phyloP scores from a whole-genome alignment of 2,888 invertebrate species.

The Xestoiulus laeticollis region DNA sequence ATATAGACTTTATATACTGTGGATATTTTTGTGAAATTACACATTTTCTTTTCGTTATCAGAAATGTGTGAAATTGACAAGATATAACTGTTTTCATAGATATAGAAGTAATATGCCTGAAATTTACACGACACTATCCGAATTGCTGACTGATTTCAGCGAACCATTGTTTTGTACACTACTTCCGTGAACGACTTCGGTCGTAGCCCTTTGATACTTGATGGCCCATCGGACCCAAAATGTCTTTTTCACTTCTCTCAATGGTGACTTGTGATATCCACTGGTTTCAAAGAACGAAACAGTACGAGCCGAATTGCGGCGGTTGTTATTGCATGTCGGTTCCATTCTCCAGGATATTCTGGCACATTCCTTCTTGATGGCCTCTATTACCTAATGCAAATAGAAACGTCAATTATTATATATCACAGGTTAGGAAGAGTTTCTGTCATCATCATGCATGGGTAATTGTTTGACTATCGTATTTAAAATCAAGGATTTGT shows the following conservation, averaged over 20 bases:
- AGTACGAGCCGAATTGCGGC: slow-evolving; percentile 7
- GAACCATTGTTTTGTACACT: background rate
- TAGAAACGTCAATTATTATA: too few species aligned
- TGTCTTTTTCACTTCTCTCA: slow-evolving; percentile 51
- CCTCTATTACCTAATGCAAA: slow-evolving; percentile 47
- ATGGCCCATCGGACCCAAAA: slow-evolving; percentile 52
- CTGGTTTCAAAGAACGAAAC: slow-evolving; percentile 47
- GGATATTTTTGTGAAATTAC: background rate
- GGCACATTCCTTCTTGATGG: slow-evolving; percentile 47
- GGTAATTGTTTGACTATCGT: too few species aligned
- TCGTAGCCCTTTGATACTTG: slow-evolving; percentile 49
- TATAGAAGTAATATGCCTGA: background rate
- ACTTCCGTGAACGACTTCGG: background rate
- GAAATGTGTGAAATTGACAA: background rate
- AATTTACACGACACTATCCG: slow-evolving; percentile 48
- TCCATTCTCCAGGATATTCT: slow-evolving; percentile 27
- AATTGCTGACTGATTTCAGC: slow-evolving; percentile 5
- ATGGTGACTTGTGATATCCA: slow-evolving; percentile 8
- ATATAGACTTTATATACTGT: background rate
- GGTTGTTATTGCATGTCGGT: slow-evolving; percentile 39
- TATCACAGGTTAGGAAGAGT: too few species aligned
- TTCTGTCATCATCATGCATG: too few species aligned
- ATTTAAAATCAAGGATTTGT: too few species aligned
- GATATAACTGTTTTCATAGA: too few species aligned
- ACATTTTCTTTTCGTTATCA: background rate